A percentile compares a stretch with the other conserved stretches of the same genome.
Evolutionary conservation across 2,797 vertebrate genomes (phyloP).

Genomic region (Squalus acanthias): DNA sequence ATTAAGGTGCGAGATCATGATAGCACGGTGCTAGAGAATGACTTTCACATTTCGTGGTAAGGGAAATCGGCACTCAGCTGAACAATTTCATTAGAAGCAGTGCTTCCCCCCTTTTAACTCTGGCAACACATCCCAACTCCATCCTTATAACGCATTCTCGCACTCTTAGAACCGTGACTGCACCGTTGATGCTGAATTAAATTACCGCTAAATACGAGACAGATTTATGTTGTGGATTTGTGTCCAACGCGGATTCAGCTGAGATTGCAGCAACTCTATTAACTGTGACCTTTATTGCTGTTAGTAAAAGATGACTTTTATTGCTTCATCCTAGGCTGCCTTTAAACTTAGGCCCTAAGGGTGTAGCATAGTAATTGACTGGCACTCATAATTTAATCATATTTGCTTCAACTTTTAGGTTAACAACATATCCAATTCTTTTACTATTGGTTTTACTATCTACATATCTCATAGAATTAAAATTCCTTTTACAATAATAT

Average conservation of each 20-base stretch:
- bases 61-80: neutral
- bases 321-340: neutral
- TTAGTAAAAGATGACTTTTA: constrained; percentile 33
- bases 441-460: neutral
- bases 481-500: neutral
- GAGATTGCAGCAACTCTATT: constrained; percentile 33
- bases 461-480: neutral
- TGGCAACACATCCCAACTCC: neutral
- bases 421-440: neutral
- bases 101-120: too few species aligned
- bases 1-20: neutral
- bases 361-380: neutral
- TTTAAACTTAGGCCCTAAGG: constrained; percentile 18
- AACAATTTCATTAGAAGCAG: neutral
- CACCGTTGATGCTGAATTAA: constrained; percentile 18
- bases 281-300: constrained; percentile 32
- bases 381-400: neutral
- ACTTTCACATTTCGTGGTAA: neutral
- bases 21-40: neutral
- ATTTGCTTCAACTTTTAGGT: constrained; percentile 17
- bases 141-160: neutral
- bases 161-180: neutral
- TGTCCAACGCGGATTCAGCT: constrained; percentile 9
- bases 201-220: constrained; percentile 24
- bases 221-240: constrained; percentile 37